phyloP scores from a whole-genome alignment of 2,113 vertebrate species.

The Garra rufa region DNA sequence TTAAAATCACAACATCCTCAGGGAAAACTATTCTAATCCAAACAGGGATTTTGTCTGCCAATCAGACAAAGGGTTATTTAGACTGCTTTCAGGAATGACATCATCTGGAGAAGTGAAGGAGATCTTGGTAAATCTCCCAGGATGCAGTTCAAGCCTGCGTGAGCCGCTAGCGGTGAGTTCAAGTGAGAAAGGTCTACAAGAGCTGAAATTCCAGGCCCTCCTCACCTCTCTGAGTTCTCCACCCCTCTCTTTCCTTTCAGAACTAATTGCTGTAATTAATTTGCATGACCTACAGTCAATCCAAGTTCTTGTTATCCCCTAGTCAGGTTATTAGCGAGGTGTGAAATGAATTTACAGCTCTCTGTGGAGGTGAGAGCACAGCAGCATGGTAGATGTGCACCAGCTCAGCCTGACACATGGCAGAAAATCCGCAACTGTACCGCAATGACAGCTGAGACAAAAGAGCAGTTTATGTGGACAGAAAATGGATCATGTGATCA shows the following conservation, averaged over 20 bases:
- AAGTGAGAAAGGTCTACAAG: slow-evolving; percentile 21
- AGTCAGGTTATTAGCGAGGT: slow-evolving; percentile 67
- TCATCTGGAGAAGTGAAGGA: neutral
- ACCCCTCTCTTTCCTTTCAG: slow-evolving; percentile 52
- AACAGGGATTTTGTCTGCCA: neutral
- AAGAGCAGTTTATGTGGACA: neutral
- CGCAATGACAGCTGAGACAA: neutral
- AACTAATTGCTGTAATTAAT: slow-evolving; percentile 68
- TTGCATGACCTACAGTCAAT: slow-evolving; percentile 66
- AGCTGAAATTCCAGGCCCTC: slow-evolving; percentile 32
- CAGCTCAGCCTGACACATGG: slow-evolving; percentile 29
- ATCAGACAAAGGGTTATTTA: neutral
- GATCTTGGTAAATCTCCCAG: slow-evolving; percentile 11
- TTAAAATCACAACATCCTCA: neutral
- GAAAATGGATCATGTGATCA: neutral
- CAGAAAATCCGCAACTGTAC: slow-evolving; percentile 34
- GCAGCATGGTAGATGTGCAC: slow-evolving; percentile 28
- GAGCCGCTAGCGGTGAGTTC: neutral
- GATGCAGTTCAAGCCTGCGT: neutral
- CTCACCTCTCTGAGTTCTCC: slow-evolving; percentile 41
- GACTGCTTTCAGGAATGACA: neutral
- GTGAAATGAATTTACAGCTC: slow-evolving; percentile 68
- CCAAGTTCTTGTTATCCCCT: slow-evolving; percentile 61
- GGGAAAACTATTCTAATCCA: neutral
- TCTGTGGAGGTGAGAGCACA: slow-evolving; percentile 54